phyloP scores from a whole-genome alignment of 2,888 invertebrate genomes.

The Ommatoiulus sabulosus region DNA sequence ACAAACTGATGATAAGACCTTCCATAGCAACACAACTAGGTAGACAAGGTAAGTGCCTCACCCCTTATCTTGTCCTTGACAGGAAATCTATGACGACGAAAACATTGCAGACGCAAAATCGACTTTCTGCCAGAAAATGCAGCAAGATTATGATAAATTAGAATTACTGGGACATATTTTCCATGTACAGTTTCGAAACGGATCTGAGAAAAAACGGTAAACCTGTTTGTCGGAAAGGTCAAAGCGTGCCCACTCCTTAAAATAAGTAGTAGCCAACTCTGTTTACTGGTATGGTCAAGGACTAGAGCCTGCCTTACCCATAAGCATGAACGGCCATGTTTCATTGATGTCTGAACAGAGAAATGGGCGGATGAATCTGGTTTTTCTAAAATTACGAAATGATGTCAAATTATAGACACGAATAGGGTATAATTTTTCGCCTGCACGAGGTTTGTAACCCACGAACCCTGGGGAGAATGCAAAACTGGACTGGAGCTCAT shows the following conservation, averaged over 20 bases:
- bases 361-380: neutral
- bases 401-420: neutral
- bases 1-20: neutral
- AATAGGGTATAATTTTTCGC: neutral
- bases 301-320: neutral
- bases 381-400: conserved; percentile 1
- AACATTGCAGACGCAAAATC: neutral
- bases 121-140: neutral
- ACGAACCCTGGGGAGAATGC: neutral
- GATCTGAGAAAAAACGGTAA: neutral
- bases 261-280: neutral
- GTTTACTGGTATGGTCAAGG: neutral
- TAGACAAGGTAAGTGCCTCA: neutral
- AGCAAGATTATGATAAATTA: neutral
- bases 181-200: neutral
- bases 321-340: conserved; percentile 1
- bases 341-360: neutral
- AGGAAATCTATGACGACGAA: neutral
- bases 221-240: conserved; percentile 21
- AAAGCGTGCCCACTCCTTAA: neutral
- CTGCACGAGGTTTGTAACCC: neutral
- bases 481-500: neutral
- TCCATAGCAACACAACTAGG: neutral
- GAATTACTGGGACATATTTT: neutral
- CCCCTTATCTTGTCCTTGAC: neutral